Conservation (phyloP, 2,888 invertebrate species). For the Osmoderma eremita region DNA sequence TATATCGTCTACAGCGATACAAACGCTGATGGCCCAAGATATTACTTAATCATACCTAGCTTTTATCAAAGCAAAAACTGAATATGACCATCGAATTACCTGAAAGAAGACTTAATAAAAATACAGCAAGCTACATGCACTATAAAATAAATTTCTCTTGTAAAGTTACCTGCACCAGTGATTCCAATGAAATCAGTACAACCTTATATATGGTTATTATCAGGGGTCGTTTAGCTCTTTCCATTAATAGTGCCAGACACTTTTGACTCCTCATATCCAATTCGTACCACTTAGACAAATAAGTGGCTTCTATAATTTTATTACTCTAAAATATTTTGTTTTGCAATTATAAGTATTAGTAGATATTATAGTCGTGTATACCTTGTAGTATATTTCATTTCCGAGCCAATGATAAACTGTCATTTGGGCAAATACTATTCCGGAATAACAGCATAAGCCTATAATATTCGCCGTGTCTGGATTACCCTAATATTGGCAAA, state of each 20-base stretch:
- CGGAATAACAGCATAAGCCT: background rate
- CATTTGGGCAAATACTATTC: slow-evolving; percentile 12
- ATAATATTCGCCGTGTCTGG: background rate
- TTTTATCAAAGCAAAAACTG: slow-evolving; percentile 21
- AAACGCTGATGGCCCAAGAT: too few relatives aligned
- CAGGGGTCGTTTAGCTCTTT: slow-evolving; percentile 18
- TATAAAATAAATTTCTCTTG: too few relatives aligned
- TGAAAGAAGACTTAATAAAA: too few relatives aligned
- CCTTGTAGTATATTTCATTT: slow-evolving; percentile 35
- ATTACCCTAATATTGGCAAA: background rate
- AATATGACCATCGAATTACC: slow-evolving; percentile 32
- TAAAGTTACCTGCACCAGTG: slow-evolving; percentile 8
- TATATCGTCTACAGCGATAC: too few relatives aligned
- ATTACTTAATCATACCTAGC: slow-evolving; percentile 3
- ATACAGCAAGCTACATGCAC: background rate
- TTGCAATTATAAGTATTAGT: background rate
- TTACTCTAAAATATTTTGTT: slow-evolving; percentile 10
- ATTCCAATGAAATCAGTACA: slow-evolving; percentile 8
- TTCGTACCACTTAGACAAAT: slow-evolving; percentile 20
- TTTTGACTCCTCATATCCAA: slow-evolving; percentile 7
- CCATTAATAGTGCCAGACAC: slow-evolving; percentile 17
- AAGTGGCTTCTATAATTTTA: slow-evolving; percentile 33
- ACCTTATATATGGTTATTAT: slow-evolving; percentile 19
- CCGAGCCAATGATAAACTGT: slow-evolving; percentile 29
- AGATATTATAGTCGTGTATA: background rate